Conservation (phyloP, 1,140 invertebrate species). For the Cepaea nemoralis region DNA sequence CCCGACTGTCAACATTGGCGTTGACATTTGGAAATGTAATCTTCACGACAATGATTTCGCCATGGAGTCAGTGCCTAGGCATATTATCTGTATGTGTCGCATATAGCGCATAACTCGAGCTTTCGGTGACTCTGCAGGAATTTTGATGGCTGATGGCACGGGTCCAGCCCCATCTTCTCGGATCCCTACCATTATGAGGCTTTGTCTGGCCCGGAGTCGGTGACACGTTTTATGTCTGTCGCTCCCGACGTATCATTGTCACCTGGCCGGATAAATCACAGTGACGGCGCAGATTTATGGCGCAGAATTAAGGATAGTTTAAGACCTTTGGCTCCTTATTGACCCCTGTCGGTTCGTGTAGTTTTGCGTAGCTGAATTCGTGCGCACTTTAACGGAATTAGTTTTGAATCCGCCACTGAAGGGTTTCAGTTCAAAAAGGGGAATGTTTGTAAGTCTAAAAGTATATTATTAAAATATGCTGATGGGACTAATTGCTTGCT, state of each 20-base stretch:
- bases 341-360: not conserved
- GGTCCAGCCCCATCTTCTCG: not conserved
- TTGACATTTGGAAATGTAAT: not conserved
- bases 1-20: not conserved
- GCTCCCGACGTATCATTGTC: slow-evolving; percentile 4
- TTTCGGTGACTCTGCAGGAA: not conserved
- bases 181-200: not conserved
- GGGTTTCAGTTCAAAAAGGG: too few species aligned
- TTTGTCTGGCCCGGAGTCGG: not conserved
- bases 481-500: too few species aligned
- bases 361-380: too few species aligned
- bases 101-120: not conserved
- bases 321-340: not conserved
- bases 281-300: not conserved
- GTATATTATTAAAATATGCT: too few species aligned
- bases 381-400: too few species aligned
- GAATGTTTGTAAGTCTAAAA: too few species aligned
- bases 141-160: slow-evolving; percentile 1
- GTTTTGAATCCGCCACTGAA: too few species aligned
- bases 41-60: slow-evolving; percentile 1
- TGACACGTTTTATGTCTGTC: not conserved
- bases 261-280: not conserved
- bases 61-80: not conserved
- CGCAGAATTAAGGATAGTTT: not conserved
- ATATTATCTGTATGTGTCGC: not conserved